Percentiles rank a stretch among this genome's conserved stretches.
These are phyloP conservation scores for Corythoichthys haematopterus DNA, from an alignment of 2,113 vertebrate genomes.

Conservation along the genomic window DNA sequence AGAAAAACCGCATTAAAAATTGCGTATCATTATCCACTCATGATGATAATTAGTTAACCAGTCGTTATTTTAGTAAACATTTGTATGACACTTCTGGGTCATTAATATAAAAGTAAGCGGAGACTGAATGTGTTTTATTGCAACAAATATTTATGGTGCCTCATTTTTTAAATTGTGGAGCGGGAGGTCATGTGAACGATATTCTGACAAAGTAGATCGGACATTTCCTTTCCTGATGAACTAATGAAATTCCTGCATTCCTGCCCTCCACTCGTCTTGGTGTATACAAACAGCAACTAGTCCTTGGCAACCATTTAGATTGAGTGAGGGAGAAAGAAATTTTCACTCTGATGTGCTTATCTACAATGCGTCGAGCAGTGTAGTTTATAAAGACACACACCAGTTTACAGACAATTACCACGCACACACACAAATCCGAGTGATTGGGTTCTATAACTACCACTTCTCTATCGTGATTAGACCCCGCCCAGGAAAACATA, in stretches of 20 bases:
- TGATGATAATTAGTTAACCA: no score
- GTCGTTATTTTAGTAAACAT: neutral
- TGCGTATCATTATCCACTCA: no score
- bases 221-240: constrained; percentile 4
- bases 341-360: neutral
- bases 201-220: neutral
- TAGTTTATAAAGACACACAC: neutral
- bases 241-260: constrained; percentile 2
- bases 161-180: neutral
- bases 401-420: no score
- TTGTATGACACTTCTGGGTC: neutral
- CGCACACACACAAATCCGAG: neutral
- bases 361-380: neutral
- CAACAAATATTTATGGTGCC: neutral
- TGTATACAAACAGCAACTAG: constrained; percentile 9
- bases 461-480: constrained; percentile 4
- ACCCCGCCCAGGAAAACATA: constrained; percentile 30
- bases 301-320: neutral
- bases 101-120: neutral
- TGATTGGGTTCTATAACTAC: constrained; percentile 52
- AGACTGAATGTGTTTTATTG: neutral
- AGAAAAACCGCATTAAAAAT: no score
- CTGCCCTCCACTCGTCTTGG: no score
- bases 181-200: constrained; percentile 13
- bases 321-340: neutral